A percentile compares a stretch with the other conserved stretches of the same genome.
Evolutionary conservation across 1,140 invertebrate genomes (phyloP).

Genomic region (Antheraea pernyi): DNA sequence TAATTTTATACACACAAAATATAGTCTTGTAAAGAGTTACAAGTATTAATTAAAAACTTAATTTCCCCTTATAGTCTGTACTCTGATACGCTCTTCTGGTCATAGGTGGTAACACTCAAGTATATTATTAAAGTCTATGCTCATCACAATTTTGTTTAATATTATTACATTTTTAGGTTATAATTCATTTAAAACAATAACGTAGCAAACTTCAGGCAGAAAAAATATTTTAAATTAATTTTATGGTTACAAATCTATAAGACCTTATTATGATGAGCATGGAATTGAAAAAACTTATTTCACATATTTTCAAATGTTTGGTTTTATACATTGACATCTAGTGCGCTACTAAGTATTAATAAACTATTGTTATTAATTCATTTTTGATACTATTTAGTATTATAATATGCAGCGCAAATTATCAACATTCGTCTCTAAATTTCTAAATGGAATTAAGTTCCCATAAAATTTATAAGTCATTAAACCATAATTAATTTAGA

Average conservation of each 20-base stretch:
- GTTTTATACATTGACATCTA: conserved; percentile 28
- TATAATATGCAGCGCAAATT: conserved; percentile 31
- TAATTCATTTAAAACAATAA: conserved; percentile 33
- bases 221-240: not conserved
- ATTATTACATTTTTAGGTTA: conserved; percentile 15
- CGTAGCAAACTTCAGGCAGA: not conserved
- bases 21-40: not conserved
- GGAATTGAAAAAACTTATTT: conserved; percentile 60
- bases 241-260: conserved; percentile 7
- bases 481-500: conserved; percentile 53
- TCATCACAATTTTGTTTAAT: conserved; percentile 56
- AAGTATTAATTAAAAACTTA: not conserved
- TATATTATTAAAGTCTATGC: conserved; percentile 53
- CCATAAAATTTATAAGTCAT: conserved; percentile 53
- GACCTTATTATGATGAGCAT: conserved; percentile 66
- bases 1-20: not conserved
- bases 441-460: conserved; percentile 76
- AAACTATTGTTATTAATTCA: conserved; percentile 24
- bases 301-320: conserved; percentile 77
- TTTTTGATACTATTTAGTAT: conserved; percentile 21
- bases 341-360: conserved; percentile 19
- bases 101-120: conserved; percentile 44
- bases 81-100: conserved; percentile 44
- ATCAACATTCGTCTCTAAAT: conserved; percentile 34
- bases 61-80: conserved; percentile 31